These are phyloP conservation scores for Phocides pigmalion DNA, from an alignment of 1,140 invertebrate species.

Conservation along the genomic window DNA sequence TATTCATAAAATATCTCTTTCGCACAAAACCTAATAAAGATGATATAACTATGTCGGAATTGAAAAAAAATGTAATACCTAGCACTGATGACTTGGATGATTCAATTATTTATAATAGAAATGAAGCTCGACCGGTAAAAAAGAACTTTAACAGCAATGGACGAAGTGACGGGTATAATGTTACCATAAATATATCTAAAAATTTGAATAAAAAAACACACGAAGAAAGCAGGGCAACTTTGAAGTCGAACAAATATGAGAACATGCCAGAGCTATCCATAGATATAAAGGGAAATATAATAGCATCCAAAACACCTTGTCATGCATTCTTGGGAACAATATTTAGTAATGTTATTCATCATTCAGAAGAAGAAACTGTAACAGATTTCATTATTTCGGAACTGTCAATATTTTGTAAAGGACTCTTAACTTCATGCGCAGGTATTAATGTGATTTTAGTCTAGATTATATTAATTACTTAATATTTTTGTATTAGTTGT, in stretches of 20 bases:
- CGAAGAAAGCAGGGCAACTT: conserved; percentile 8
- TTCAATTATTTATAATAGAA: background rate
- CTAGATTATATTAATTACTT: conserved; percentile 43
- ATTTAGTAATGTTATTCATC: conserved; percentile 58
- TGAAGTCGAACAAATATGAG: conserved; percentile 22
- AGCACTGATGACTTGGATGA: background rate
- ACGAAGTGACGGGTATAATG: background rate
- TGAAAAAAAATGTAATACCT: background rate
- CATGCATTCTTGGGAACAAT: conserved; percentile 73
- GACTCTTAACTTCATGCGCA: conserved; percentile 62
- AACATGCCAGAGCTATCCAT: conserved; percentile 48
- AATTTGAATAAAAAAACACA: background rate
- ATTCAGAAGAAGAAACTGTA: conserved; percentile 50
- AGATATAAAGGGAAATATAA: conserved; percentile 71
- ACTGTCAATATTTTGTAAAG: conserved; percentile 72
- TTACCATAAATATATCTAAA: background rate
- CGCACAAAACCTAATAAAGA: background rate
- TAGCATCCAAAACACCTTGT: conserved; percentile 63
- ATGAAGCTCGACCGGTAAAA: background rate
- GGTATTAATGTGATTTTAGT: conserved; percentile 71
- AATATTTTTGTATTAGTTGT: conserved; percentile 41
- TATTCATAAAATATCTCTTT: conserved; percentile 20
- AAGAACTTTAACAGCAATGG: background rate
- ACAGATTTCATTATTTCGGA: conserved; percentile 67
- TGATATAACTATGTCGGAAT: background rate